phyloP scores from a whole-genome alignment of 2,888 invertebrate species.

The Busseola fusca region DNA sequence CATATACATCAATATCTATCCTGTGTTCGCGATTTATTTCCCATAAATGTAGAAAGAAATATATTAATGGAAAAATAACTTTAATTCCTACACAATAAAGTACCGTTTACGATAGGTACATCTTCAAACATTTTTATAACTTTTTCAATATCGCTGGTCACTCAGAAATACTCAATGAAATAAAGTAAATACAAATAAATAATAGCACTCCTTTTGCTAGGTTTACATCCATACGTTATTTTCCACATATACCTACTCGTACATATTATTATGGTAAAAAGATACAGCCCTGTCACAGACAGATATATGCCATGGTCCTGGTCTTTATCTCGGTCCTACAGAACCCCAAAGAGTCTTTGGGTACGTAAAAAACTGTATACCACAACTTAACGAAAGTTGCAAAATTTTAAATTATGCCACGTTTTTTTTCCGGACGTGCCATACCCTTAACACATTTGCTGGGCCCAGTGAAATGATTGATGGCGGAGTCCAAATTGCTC shows the following conservation, averaged over 20 bases:
- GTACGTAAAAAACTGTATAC: slow-evolving; percentile 3
- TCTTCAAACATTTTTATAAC: no score
- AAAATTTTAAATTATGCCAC: slow-evolving; percentile 6
- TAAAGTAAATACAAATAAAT: no score
- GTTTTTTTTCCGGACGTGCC: slow-evolving; percentile 24
- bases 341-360: neutral
- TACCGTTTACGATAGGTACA: no score
- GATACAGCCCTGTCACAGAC: neutral
- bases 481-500: slow-evolving; percentile 62
- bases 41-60: no score
- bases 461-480: slow-evolving; percentile 67
- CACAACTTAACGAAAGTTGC: slow-evolving; percentile 13
- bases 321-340: neutral
- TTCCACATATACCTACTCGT: neutral
- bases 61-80: no score
- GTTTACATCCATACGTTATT: neutral
- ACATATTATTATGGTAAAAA: neutral
- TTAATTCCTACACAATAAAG: no score
- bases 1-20: no score
- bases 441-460: slow-evolving; percentile 55
- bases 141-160: no score
- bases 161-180: no score
- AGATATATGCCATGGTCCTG: neutral
- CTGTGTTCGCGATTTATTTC: no score
- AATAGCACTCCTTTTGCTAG: neutral